Base-by-base conservation (phyloP, 2,888 invertebrate species). In the Steinernema hermaphroditum region DNA sequence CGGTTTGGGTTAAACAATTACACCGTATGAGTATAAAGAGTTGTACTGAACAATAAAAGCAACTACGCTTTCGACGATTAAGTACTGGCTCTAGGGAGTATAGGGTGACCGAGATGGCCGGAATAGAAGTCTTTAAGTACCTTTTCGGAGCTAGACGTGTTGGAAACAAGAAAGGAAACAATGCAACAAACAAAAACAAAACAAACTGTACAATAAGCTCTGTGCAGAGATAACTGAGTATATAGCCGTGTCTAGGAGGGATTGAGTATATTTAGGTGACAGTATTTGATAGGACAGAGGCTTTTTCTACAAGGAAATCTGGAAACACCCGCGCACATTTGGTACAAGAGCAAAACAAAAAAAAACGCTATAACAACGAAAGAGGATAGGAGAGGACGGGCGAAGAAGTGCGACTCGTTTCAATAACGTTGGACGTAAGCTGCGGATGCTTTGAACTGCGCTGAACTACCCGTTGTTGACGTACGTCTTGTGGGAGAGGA, bases 151-250 rank as follows among this genome's bases (percentile, higher is more conserved):
- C 2, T 6, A 27, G 27, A 27, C 9, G 16, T 4, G 27, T 24
- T 14, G 27, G 22, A 4, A 27, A 27, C 27, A 16, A 6, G 9
- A 49, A n/a, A 49, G 12, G 19, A 6, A 49, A 54, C 54, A 54
- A 54, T 14, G 6, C 22, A 16, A 4, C 6, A 16, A 54, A 24
- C 4, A 27, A 9, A 24, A 27, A 46, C 16, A 16, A 46, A 19
- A 46, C 46, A 19, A 46, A 46, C 46, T 54, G 54, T 54, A 54
- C 54, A 54, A 14, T 54, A 54, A 54, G 54, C 54, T 54, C 54
- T 54, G 22, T 22, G 27, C 9, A 54, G 27, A 54, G 27, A 54
- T 12, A 46, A 9, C 16, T 46, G 46, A 46, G 46, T 46, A 46
- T 46, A 46, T 16, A 46, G 6, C n/a, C n/a, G n/a, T 46, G 46